Evolutionary conservation across 2,888 invertebrate species (phyloP), one percentile per base, ranked within the genome.

Genomic region (Perizoma affinitatum): DNA sequence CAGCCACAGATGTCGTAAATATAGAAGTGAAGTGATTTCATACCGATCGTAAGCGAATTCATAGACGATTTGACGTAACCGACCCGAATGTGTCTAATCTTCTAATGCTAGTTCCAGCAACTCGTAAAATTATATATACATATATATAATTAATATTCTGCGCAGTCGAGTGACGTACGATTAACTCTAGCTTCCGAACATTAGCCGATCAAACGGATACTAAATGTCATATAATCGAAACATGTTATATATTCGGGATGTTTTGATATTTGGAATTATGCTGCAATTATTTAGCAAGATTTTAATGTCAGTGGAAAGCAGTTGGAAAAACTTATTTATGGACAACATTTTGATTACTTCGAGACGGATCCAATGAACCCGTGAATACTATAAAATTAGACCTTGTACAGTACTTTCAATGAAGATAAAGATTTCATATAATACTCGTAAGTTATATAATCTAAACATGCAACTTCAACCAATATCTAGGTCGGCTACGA

Each of bases 71-170:
- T 45, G 49, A 59, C 58, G 49, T 45, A 60, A 49, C 22, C 34
- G 22, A 33, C 34, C 51, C 33, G 7, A 50, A 54, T 46, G 41
- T 49, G 10, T 48, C 46, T 59, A 22, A 58, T 9, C 45, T 35
- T 51, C 34, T 11, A 36, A 45, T 40, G 40, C 22, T 22, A 49
- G 43, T 57, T 57, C 58, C 47, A 46, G 48, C 47, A 48, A 52
- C 51, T 58, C 54, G 41, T 63, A 53, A 63, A 63, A 54, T n/a
- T n/a, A n/a, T n/a, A n/a, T n/a, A n/a, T n/a, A n/a, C 40, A 49
- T 42, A 5, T 56, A 45, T 44, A n/a, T 22, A 8, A 58, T 58
- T 54, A 58, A 55, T 62, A 58, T 58, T 62, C 10, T 22, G 38
- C 48, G 10, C 52, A 41, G 33, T 45, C 40, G 42, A 9, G 52